These are phyloP conservation scores for Lasioglossum vierecki DNA, from an alignment of 2,888 invertebrate genomes.

Conservation along the genomic window DNA sequence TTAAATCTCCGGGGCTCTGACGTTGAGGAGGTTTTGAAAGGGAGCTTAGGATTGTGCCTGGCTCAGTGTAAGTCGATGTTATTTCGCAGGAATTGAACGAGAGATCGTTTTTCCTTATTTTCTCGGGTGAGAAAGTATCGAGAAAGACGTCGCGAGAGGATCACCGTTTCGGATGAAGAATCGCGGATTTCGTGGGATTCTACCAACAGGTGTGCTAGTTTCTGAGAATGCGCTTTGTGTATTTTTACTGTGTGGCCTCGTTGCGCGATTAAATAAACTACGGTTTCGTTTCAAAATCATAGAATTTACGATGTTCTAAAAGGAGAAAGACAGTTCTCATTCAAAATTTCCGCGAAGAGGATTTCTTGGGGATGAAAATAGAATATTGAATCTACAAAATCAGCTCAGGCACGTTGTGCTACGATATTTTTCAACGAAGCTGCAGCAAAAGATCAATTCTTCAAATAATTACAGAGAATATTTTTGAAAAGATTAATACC, in stretches of 20 bases:
- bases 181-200: constrained; percentile 29
- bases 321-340: not conserved
- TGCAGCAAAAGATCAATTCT: not conserved
- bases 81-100: constrained; percentile 1
- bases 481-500: too few relatives aligned
- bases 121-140: constrained; percentile 14
- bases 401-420: not conserved
- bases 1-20: not conserved
- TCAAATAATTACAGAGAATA: not conserved
- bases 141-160: constrained; percentile 15
- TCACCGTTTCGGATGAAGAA: constrained; percentile 27
- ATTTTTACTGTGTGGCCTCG: constrained; percentile 22
- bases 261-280: constrained; percentile 22
- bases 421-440: not conserved
- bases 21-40: not conserved
- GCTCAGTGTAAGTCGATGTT: constrained; percentile 2
- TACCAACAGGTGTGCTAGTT: constrained; percentile 51
- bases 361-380: not conserved
- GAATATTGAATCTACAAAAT: not conserved
- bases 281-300: not conserved
- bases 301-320: not conserved
- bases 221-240: constrained; percentile 27
- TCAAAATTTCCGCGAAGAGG: not conserved
- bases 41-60: not conserved
- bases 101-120: not conserved